Percentiles rank a stretch among this genome's conserved stretches.
Conservation (phyloP, 2,888 invertebrate genomes). For the Watsonalla binaria region DNA sequence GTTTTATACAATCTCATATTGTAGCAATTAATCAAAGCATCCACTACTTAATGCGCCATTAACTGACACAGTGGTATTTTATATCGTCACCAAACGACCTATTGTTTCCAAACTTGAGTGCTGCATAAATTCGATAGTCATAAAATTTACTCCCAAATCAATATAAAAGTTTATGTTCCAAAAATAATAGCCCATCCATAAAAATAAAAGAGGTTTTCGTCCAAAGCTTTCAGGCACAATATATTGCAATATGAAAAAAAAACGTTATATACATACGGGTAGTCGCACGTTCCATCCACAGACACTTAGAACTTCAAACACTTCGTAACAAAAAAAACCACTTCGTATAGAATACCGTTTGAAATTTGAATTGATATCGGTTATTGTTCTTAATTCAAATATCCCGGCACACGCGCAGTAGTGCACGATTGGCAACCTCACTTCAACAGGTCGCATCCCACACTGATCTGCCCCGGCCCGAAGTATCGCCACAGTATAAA, state of each 20-base stretch:
- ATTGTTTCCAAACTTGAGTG: constrained; percentile 35
- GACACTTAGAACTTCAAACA: too few relatives aligned
- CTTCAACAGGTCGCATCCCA: constrained; percentile 75
- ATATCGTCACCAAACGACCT: constrained; percentile 28
- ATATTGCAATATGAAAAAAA: constrained; percentile 1
- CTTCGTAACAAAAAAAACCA: constrained; percentile 9
- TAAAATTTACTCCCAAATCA: constrained; percentile 32
- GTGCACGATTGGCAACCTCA: constrained; percentile 55
- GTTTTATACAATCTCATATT: neutral
- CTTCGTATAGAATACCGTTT: constrained; percentile 15
- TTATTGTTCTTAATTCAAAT: constrained; percentile 37
- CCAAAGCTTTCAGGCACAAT: neutral
- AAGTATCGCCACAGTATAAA: constrained; percentile 22
- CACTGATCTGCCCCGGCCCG: constrained; percentile 54
- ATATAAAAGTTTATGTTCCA: constrained; percentile 20
- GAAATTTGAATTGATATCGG: constrained; percentile 17
- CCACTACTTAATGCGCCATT: constrained; percentile 15
- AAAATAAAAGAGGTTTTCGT: neutral
- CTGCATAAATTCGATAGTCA: constrained; percentile 31
- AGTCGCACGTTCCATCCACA: too few relatives aligned
- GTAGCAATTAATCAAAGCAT: neutral
- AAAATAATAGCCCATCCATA: constrained; percentile 9
- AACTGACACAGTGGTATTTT: constrained; percentile 18
- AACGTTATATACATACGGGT: too few relatives aligned
- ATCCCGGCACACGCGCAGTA: constrained; percentile 38